phyloP scores from a whole-genome alignment of 2,888 invertebrate genomes.

The Acanthosepion esculentum region DNA sequence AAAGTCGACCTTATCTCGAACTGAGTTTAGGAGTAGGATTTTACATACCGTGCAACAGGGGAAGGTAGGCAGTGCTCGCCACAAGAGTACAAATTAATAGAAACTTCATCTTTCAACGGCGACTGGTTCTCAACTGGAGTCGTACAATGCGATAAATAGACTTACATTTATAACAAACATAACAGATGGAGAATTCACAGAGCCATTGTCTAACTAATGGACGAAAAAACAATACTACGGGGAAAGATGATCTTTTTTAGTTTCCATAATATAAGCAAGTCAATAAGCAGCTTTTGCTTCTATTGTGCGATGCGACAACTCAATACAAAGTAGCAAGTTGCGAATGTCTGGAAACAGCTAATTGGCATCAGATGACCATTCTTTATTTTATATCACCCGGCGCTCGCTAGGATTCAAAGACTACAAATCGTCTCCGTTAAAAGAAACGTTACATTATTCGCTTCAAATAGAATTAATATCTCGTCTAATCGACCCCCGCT shows the following conservation, averaged over 20 bases:
- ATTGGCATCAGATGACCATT: neutral
- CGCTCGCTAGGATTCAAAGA: no score
- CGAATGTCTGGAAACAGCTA: neutral
- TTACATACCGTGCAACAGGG: neutral
- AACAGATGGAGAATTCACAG: neutral
- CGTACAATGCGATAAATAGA: neutral
- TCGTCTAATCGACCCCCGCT: no score
- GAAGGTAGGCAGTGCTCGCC: neutral
- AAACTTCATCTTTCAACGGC: neutral
- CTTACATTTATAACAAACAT: neutral
- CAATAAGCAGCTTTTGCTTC: neutral
- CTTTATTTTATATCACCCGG: no score
- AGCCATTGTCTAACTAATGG: neutral
- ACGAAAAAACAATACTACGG: neutral
- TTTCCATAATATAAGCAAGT: neutral
- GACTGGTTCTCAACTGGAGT: neutral
- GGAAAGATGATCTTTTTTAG: neutral
- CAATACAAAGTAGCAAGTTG: neutral
- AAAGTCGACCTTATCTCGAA: no score
- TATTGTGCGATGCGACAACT: neutral
- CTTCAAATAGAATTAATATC: no score
- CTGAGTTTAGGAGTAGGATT: neutral
- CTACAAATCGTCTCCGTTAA: no score
- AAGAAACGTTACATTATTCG: no score
- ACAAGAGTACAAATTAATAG: neutral